Evolutionary conservation across 30 jellyfish, hydroid and myxozoan species (phyloP), one percentile per base, ranked within the genome.

Genomic region (Hydractinia symbiolongicarpus): DNA sequence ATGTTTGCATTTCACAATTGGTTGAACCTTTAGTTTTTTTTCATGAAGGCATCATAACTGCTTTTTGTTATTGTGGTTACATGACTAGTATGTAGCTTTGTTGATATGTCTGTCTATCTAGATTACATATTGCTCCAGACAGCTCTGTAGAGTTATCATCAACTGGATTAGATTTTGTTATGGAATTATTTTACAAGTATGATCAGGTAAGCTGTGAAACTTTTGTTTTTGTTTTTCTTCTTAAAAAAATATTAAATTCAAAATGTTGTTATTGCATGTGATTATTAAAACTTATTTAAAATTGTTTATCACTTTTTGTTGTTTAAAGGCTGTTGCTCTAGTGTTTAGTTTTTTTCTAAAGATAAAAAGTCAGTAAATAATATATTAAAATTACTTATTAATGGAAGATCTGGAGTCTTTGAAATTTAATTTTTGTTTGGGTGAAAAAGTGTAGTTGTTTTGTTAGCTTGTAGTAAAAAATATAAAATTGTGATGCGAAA

Each of bases 141-240:
- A 82, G 93, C 58, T 67, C 94, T 40, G 96, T 88, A 13, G 99
- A 94, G 67, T 82, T 94, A 50, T 94, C 99, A 53, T 89, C 96
- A 4, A 85, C 90, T 54, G 99, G 96, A 44, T 62, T 86, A 73
- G 99, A 94, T 66, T 94, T 94, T 72, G 82, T 94, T 54, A 80
- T 86, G 77, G 99, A 94, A 68, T 50, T 94, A 13, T 94, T 94
- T 80, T 77, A 84, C 30, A 88, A 88, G 70, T 88, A 81, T 83
- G 99, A 94, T 61, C 86, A 67, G 90, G 98, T 93, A 61, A 8
- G 90, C 55, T 74, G 6, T 57, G 17, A 30, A 30, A 0, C 2
- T 30, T 30, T 30, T 30, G 44, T 30, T 30, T 30, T 30, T 30
- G 44, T 30, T 30, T 30, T 30, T 30, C 44, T 30, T 30, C 44